These are phyloP conservation scores for Morpho deidamia DNA, from an alignment of 2,888 invertebrate genomes.

Conservation along the genomic window DNA sequence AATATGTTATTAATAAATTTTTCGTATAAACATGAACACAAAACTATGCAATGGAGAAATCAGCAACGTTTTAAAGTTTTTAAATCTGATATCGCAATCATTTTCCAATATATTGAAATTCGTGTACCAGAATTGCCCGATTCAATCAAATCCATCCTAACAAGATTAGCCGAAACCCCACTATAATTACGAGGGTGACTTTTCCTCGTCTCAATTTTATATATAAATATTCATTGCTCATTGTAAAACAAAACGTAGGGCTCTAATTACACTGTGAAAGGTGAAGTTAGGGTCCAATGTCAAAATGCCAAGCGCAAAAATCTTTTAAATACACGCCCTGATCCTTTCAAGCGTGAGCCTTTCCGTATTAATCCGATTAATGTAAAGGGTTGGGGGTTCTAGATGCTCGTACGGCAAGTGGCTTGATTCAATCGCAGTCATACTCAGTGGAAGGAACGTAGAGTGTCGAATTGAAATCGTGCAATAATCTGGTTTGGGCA, in stretches of 20 bases:
- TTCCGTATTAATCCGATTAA: conserved; percentile 66
- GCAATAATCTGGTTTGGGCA: not conserved
- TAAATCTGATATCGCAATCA: too few relatives aligned
- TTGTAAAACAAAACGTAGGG: conserved; percentile 55
- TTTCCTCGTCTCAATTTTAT: conserved; percentile 34
- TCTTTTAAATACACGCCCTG: conserved; percentile 51
- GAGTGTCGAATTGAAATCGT: conserved; percentile 14
- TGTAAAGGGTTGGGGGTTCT: conserved; percentile 38
- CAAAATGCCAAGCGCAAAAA: conserved; percentile 64
- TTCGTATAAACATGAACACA: too few relatives aligned
- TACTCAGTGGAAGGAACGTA: conserved; percentile 2
- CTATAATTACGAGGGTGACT: not conserved
- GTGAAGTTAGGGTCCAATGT: conserved; percentile 44
- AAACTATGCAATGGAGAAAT: too few relatives aligned
- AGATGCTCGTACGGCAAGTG: conserved; percentile 19
- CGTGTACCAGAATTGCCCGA: not conserved
- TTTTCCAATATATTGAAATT: too few relatives aligned
- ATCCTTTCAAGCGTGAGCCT: conserved; percentile 48
- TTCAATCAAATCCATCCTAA: conserved; percentile 2
- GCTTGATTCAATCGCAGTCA: conserved; percentile 17
- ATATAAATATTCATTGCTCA: conserved; percentile 70
- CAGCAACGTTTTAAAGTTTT: too few relatives aligned
- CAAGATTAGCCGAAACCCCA: not conserved
- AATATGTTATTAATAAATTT: too few relatives aligned
- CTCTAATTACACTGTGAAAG: conserved; percentile 48